Conservation (phyloP, 2,797 vertebrate species). For the Agapornis canus region DNA sequence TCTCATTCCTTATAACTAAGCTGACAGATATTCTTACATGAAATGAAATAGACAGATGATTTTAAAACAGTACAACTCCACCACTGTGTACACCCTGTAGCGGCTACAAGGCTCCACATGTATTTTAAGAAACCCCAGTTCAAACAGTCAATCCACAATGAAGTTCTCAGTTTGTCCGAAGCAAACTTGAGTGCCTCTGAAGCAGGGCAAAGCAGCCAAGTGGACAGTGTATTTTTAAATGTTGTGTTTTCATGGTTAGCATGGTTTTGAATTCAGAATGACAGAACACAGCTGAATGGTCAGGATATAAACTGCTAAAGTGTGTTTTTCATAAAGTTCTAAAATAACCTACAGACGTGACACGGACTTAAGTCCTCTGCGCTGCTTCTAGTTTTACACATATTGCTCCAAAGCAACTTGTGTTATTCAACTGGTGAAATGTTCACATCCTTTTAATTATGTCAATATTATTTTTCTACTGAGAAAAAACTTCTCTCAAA, state of each 20-base stretch:
- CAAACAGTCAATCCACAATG: constrained; percentile 60
- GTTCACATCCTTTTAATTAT: constrained; percentile 57
- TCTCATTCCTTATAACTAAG: constrained; percentile 24
- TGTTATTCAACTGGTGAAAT: constrained; percentile 65
- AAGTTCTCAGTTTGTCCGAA: constrained; percentile 52
- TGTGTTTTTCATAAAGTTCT: constrained; percentile 77
- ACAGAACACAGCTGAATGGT: constrained; percentile 62
- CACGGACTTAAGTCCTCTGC: constrained; percentile 4
- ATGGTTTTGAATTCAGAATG: constrained; percentile 72
- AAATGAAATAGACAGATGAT: constrained; percentile 49
- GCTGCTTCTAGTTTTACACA: constrained; percentile 67
- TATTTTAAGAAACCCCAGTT: constrained; percentile 69
- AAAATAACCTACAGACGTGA: constrained; percentile 73
- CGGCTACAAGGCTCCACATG: constrained; percentile 52
- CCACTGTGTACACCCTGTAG: constrained; percentile 21
- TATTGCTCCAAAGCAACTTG: constrained; percentile 45
- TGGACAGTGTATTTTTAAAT: constrained; percentile 67
- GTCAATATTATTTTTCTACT: constrained; percentile 37
- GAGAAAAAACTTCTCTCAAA: constrained; percentile 29
- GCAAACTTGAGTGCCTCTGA: constrained; percentile 30
- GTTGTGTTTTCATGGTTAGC: constrained; percentile 71
- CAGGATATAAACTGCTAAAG: constrained; percentile 56
- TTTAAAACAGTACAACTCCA: constrained; percentile 57
- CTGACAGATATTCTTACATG: constrained; percentile 53
- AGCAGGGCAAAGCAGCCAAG: constrained; percentile 46